A percentile compares a stretch with the other conserved stretches of the same genome.
These are phyloP conservation scores for Leptoclinus maculatus DNA, from an alignment of 2,797 vertebrate species.

Conservation along the genomic window DNA sequence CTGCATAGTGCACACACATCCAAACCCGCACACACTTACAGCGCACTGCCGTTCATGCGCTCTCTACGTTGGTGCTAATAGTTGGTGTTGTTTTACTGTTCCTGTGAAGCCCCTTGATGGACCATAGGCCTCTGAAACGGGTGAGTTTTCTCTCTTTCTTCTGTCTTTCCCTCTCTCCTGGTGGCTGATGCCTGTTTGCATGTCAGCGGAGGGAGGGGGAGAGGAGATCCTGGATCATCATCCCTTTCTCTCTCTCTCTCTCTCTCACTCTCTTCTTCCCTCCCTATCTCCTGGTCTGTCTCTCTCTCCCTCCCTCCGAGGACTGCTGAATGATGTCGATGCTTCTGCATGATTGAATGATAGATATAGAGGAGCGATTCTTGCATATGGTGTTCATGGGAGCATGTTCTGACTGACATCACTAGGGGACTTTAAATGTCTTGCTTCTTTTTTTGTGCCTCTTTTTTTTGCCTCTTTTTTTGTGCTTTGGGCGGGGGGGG, in stretches of 20 bases:
- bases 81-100: slow-evolving; percentile 99
- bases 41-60: slow-evolving; percentile 72
- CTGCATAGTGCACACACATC: slow-evolving; percentile 19
- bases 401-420: slow-evolving; percentile 84
- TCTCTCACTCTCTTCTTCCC: slow-evolving; percentile 28
- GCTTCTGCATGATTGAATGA: slow-evolving; percentile 84
- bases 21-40: slow-evolving; percentile 38
- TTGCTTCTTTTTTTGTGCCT: slow-evolving; percentile 78
- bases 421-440: slow-evolving; percentile 71
- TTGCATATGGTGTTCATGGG: slow-evolving; percentile 73
- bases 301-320: slow-evolving; percentile 44
- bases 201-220: slow-evolving; percentile 89
- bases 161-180: slow-evolving; percentile 78
- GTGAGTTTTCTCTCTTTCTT: slow-evolving; percentile 88
- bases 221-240: slow-evolving; percentile 76
- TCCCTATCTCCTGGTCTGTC: slow-evolving; percentile 11
- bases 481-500: slow-evolving; percentile 79
- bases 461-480: slow-evolving; percentile 73
- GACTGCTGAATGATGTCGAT: slow-evolving; percentile 78
- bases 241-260: slow-evolving; percentile 52
- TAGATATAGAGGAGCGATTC: slow-evolving; percentile 62
- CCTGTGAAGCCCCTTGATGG: slow-evolving; percentile 99
- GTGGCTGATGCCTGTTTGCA: slow-evolving; percentile 97
- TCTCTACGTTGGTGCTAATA: slow-evolving; percentile 90
- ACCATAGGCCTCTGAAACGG: slow-evolving; percentile 99